Base-by-base conservation (phyloP, 1,140 invertebrate species). In the Trichonephila inaurata region DNA sequence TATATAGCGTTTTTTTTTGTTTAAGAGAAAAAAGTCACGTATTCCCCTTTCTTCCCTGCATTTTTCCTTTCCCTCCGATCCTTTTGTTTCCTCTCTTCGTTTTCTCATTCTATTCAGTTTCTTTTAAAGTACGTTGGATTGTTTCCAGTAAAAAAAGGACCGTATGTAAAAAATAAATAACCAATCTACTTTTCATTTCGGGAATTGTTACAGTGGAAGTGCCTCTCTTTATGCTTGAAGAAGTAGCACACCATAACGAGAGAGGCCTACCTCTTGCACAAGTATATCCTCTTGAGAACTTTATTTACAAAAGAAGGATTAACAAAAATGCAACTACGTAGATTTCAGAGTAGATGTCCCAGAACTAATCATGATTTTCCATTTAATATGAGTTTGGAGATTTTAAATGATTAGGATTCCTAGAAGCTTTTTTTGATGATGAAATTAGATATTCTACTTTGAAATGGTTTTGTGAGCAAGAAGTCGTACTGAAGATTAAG, bases 11-110 rank as follows among this genome's bases (percentile, higher is more conserved):
- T 64, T 85, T 72, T 28, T 72, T 89, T 72, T 89, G 66, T 72
- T 89, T 89, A 72, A 61, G 88, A 72, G 88, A 72, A 89, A 51
- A 88, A 85, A 89, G 88, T 89, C 88, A 89, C 88, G 88, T 89
- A 77, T 16, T 88, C 51, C 58, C 82, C 58, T 85, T 85, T 28
- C 51, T 60, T 85, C n/a, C 82, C 82, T 19, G 58, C 16, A 16
- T 24, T 85, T 60, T 85, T 85, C 6, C n/a, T 24, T 62, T 6
- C n/a, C 58, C n/a, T 62, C 62, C 24, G n/a, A 19, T 87, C 33
- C 60, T 87, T 33, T 61, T 87, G 24, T 87, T 87, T 60, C n/a
- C 60, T 24, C 60, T 24, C 85, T 87, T 87, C 60, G 16, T 83
- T 87, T 87, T 61, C 85, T 60, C 44, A 33, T 87, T 87, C 58